Evolutionary conservation across 2,888 invertebrate genomes (phyloP).

Genomic region (Tridacna gigas): DNA sequence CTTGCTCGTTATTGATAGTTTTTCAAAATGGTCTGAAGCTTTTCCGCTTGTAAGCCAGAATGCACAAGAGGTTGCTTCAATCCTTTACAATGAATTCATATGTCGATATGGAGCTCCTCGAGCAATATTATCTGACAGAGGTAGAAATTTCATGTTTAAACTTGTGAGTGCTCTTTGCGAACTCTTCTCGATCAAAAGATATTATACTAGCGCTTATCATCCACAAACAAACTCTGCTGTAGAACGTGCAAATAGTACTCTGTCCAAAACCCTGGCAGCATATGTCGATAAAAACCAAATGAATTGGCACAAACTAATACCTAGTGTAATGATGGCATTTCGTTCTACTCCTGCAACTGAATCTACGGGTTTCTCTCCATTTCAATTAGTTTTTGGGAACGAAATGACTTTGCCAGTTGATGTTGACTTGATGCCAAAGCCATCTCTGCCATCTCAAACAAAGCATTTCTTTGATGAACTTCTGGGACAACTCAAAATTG

Average conservation of each 20-base stretch:
- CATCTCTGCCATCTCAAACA: conserved; percentile 3
- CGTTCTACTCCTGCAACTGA: conserved; percentile 7
- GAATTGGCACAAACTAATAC: conserved; percentile 24
- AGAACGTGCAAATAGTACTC: conserved; percentile 45
- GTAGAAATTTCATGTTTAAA: conserved; percentile 62
- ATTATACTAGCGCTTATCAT: conserved; percentile 53
- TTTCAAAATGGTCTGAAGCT: conserved; percentile 58
- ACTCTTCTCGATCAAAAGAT: conserved; percentile 50
- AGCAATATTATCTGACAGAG: conserved; percentile 36
- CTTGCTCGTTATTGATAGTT: conserved; percentile 48
- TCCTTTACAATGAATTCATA: conserved; percentile 43
- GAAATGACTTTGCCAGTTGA: conserved; percentile 33
- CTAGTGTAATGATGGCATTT: conserved; percentile 56
- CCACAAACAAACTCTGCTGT: conserved; percentile 53
- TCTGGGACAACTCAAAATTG: conserved; percentile 10
- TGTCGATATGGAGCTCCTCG: conserved; percentile 41
- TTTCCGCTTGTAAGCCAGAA: conserved; percentile 40
- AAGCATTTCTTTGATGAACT: conserved; percentile 36
- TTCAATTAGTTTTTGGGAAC: conserved; percentile 25
- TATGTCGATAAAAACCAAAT: conserved; percentile 46
- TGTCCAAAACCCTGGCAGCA: conserved; percentile 48
- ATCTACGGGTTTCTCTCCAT: neutral
- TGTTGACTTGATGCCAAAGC: conserved; percentile 42
- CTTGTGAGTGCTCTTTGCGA: conserved; percentile 35
- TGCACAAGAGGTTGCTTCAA: conserved; percentile 41